Conservation (phyloP, 2,888 invertebrate genomes). For the Aelia acuminata region DNA sequence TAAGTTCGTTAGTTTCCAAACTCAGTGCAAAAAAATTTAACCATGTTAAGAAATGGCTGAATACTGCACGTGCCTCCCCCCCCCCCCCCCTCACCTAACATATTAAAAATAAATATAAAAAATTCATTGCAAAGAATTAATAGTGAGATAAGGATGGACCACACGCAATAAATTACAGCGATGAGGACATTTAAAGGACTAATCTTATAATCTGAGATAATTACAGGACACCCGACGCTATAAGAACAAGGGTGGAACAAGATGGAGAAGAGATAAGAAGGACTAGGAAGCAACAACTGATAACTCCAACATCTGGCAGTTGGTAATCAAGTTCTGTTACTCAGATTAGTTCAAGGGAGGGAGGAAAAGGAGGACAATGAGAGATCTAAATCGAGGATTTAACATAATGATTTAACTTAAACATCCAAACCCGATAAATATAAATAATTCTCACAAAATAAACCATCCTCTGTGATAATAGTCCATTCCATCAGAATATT, state of each 20-base stretch:
- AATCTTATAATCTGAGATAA: background rate
- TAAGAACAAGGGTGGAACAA: background rate
- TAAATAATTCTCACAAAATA: no score
- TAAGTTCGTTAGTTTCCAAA: no score
- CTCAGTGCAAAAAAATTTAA: no score
- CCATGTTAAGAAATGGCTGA: no score
- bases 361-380: background rate
- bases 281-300: background rate
- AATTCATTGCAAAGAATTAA: background rate
- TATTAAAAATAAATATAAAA: no score
- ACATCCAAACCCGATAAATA: no score
- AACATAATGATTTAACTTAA: no score
- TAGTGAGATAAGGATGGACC: background rate
- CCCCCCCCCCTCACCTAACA: no score
- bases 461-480: no score
- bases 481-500: no score
- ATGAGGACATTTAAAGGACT: background rate
- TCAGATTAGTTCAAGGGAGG: background rate
- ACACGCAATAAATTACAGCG: background rate
- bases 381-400: background rate
- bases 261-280: background rate
- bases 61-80: no score
- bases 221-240: background rate
- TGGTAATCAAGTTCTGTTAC: background rate
- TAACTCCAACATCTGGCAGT: background rate